A percentile compares a stretch with the other conserved stretches of the same genome.
phyloP scores from a whole-genome alignment of 2,888 invertebrate genomes.

The Stomorhina lunata region DNA sequence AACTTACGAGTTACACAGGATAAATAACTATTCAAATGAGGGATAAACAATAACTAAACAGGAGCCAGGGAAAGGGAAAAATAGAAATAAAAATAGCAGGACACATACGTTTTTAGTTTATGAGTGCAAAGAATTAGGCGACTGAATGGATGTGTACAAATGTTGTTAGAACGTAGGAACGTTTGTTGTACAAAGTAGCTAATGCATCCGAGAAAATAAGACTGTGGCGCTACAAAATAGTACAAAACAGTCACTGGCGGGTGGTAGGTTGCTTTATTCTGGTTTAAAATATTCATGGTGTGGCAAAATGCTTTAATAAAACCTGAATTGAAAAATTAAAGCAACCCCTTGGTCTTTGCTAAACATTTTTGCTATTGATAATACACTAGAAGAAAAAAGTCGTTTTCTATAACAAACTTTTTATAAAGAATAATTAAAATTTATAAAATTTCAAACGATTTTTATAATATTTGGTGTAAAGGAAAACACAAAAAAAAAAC shows the following conservation, averaged over 20 bases:
- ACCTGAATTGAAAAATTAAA: slow-evolving; percentile 47
- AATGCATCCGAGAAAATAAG: slow-evolving; percentile 33
- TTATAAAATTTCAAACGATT: too few species aligned
- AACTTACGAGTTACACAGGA: neutral
- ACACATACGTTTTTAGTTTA: slow-evolving; percentile 7
- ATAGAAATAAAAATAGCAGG: slow-evolving; percentile 53
- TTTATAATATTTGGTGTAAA: too few species aligned
- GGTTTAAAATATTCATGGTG: slow-evolving; percentile 59
- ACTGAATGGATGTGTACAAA: neutral
- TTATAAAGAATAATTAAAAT: too few species aligned
- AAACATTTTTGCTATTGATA: neutral
- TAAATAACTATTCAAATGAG: slow-evolving; percentile 2
- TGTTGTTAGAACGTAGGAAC: neutral
- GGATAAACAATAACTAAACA: slow-evolving; percentile 17
- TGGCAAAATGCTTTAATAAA: slow-evolving; percentile 67
- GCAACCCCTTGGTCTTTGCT: slow-evolving; percentile 36
- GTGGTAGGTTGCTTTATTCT: slow-evolving; percentile 31
- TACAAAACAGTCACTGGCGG: slow-evolving; percentile 48
- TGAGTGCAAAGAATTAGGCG: neutral
- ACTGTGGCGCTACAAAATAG: slow-evolving; percentile 58
- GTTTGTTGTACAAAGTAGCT: neutral
- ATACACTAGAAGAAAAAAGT: slow-evolving; percentile 30
- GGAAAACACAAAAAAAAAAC: too few species aligned
- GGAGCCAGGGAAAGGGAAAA: slow-evolving; percentile 60
- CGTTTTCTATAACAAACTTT: too few species aligned